Evolutionary conservation across 2,888 invertebrate species (phyloP).

Genomic region (Acanthococcus lagerstroemiae): DNA sequence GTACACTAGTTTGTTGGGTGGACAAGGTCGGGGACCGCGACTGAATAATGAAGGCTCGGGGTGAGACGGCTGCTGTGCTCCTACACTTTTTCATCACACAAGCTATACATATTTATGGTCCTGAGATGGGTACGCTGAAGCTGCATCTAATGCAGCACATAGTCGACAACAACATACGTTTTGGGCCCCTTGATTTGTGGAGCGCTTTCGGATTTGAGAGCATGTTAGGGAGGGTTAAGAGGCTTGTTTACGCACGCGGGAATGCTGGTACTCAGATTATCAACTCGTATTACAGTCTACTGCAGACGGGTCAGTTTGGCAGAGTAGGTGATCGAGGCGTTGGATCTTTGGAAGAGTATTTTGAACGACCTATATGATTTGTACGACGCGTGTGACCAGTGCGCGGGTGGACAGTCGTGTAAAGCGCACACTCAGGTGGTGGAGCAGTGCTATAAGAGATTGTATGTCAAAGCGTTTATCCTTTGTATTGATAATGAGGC

Average conservation of each 20-base stretch:
- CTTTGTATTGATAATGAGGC: too few species aligned
- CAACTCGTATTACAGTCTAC: background rate
- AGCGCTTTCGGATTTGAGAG: slow-evolving; percentile 4
- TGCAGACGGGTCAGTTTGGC: background rate
- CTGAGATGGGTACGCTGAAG: background rate
- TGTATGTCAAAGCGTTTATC: too few species aligned
- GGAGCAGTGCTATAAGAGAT: too few species aligned
- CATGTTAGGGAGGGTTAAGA: background rate
- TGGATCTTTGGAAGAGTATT: too few species aligned
- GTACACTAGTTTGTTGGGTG: background rate
- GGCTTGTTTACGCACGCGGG: background rate
- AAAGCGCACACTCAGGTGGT: too few species aligned
- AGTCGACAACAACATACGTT: background rate
- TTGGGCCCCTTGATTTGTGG: background rate
- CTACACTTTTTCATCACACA: background rate
- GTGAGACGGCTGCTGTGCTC: background rate
- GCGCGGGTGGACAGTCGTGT: too few species aligned
- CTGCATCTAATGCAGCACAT: background rate
- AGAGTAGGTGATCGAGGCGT: too few species aligned
- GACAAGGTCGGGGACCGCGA: background rate
- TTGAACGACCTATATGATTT: too few species aligned
- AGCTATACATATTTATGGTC: background rate
- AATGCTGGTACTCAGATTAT: background rate
- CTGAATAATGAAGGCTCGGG: background rate
- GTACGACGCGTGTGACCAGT: too few species aligned